Conservation (phyloP, 1,140 invertebrate species). For the Zaprionus inermis region DNA sequence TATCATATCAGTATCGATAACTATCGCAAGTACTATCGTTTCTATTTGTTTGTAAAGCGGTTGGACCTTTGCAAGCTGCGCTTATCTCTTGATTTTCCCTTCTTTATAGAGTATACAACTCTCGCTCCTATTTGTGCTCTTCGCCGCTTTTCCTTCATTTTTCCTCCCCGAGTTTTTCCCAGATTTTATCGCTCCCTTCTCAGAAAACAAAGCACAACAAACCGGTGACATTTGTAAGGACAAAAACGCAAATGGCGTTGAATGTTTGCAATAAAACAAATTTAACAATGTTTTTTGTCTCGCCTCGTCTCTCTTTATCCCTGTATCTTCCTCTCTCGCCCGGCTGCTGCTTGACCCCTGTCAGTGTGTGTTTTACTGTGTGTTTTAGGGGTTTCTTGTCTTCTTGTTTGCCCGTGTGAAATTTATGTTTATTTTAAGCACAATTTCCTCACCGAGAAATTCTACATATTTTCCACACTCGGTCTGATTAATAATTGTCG, state of each 20-base stretch:
- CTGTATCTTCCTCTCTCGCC: neutral
- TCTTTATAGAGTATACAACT: conserved; percentile 38
- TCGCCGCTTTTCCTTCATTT: neutral
- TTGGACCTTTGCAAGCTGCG: neutral
- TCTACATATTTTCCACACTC: conserved; percentile 20
- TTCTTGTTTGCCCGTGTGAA: conserved; percentile 34
- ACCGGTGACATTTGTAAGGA: conserved; percentile 60
- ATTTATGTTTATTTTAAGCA: conserved; percentile 64
- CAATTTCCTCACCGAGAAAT: conserved; percentile 51
- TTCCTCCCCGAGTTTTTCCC: conserved; percentile 47
- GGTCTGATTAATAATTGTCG: conserved; percentile 68
- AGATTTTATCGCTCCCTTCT: conserved; percentile 62
- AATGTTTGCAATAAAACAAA: conserved; percentile 80
- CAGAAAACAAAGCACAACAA: conserved; percentile 43
- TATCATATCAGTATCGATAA: neutral
- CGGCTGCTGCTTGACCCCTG: conserved; percentile 39
- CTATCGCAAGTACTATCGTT: neutral
- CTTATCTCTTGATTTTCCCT: neutral
- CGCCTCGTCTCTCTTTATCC: neutral
- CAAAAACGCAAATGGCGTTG: conserved; percentile 76
- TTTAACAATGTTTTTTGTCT: conserved; percentile 60
- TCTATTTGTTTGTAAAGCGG: rapidly evolving
- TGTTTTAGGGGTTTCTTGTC: conserved; percentile 8
- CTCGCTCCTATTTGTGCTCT: conserved; percentile 9
- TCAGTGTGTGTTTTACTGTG: conserved; percentile 1